A percentile compares a stretch with the other conserved stretches of the same genome.
Evolutionary conservation across 2,113 vertebrate genomes (phyloP).

Genomic region (Takifugu bimaculatus): DNA sequence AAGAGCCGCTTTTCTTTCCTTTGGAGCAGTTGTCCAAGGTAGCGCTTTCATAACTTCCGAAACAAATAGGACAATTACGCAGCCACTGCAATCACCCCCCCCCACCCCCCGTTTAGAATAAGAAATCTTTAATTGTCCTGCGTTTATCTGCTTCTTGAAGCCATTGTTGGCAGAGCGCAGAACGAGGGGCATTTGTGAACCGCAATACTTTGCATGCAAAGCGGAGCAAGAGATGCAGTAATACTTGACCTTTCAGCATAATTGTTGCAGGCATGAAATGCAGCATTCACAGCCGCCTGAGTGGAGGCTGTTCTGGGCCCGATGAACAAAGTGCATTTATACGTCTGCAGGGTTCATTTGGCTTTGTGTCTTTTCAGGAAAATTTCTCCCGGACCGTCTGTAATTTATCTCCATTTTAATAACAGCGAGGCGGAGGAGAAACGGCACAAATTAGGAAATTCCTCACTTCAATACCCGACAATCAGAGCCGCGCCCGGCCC

Average conservation of each 20-base stretch:
- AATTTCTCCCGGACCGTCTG: conserved; percentile 85
- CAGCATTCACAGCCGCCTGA: conserved; percentile 91
- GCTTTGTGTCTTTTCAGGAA: conserved; percentile 78
- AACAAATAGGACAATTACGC: conserved; percentile 86
- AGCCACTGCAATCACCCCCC: conserved; percentile 91
- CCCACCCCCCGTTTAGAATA: conserved; percentile 65
- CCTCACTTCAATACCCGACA: conserved; percentile 24
- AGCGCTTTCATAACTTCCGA: conserved; percentile 37
- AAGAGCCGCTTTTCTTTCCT: too few species aligned
- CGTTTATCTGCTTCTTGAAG: conserved; percentile 95
- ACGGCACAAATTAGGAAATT: conserved; percentile 50
- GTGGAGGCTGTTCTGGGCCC: conserved; percentile 83
- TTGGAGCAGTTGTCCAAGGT: not conserved
- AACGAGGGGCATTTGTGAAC: conserved; percentile 96
- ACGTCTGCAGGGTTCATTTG: conserved; percentile 78
- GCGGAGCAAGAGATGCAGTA: conserved; percentile 97
- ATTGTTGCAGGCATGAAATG: conserved; percentile 97
- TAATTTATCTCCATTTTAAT: conserved; percentile 87
- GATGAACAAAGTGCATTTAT: conserved; percentile 90
- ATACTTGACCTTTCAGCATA: conserved; percentile 99
- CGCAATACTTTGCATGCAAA: conserved; percentile 99
- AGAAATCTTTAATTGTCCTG: conserved; percentile 98
- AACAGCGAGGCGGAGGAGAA: conserved; percentile 48
- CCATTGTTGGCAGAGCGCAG: conserved; percentile 92
- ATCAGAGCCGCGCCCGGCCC: conserved; percentile 8